Evolutionary conservation across 2,113 vertebrate species (phyloP), one percentile per base, ranked within the genome.

Genomic region (Toxostoma redivivum): DNA sequence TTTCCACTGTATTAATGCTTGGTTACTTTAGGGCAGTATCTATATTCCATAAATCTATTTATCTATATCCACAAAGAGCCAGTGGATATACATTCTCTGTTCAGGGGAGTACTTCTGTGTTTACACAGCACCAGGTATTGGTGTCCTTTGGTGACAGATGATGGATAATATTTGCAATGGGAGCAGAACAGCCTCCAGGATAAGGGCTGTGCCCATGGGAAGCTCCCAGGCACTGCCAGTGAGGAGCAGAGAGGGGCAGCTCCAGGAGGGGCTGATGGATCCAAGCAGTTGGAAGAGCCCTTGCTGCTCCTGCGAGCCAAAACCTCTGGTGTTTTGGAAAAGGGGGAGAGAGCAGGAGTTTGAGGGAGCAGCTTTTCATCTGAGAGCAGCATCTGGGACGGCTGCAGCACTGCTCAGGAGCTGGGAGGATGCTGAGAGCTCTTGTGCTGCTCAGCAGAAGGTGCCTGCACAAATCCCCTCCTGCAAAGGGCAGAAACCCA

Each of bases 371-470:
- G 30, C 31, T 76, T 35, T 57, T 5, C 31, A 4, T 5, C 53
- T 3, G n/a, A 19, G 30, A 15, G 40, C 15, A 22, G 9, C 16
- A 12, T 33, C 79, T 50, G 83, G n/a, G 11, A 14, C 13, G 40
- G 5, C 23, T 58, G 11, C 0, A 9, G 5, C 1, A 23, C 20
- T 2, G 5, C 22, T 44, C 4, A 4, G 73, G 77, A 31, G 66
- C 66, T 28, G 38, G 57, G 20, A 10, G 17, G 28, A 35, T 0
- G 13, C 23, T 2, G 2, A 0, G 2, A 5, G 61, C 20, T 27
- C 37, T 9, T 9, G 70, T 60, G 73, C 78, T 57, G 61, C 73
- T 66, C 40, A 2, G 5, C 56, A 72, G 54, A 31, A 69, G 65
- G 76, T 19, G 10, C 33, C 66, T 69, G 65, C n/a, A 17, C 53